Evolutionary conservation across 2,797 vertebrate genomes (phyloP).

Genomic region (Catamblyrhynchus diadema): DNA sequence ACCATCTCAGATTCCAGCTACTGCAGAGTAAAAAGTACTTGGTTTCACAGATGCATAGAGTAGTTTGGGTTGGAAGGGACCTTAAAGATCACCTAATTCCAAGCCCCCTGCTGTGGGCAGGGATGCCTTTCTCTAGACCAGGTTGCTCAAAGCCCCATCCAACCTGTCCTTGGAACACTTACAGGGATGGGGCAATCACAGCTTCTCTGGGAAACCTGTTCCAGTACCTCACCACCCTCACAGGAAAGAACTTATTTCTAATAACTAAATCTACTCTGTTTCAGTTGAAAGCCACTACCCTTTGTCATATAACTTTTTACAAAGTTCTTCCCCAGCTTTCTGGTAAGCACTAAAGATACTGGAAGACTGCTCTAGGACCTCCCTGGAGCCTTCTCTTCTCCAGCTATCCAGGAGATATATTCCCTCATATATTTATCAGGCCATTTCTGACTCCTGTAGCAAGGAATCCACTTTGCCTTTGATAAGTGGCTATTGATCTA

Average conservation of each 20-base stretch:
- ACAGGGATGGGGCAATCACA: not conserved
- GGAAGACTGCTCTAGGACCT: not conserved
- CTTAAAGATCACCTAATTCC: not conserved
- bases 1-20: not conserved
- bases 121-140: not conserved
- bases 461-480: not conserved
- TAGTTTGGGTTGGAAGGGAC: not conserved
- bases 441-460: not conserved
- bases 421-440: not conserved
- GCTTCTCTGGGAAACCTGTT: not conserved
- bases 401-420: not conserved
- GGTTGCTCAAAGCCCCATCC: not conserved
- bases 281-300: not conserved
- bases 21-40: not conserved
- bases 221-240: not conserved
- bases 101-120: not conserved
- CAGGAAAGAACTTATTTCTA: not conserved
- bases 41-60: not conserved
- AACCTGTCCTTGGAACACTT: not conserved
- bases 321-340: not conserved
- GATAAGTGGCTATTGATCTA: not conserved
- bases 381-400: not conserved
- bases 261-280: not conserved
- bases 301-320: not conserved
- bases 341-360: not conserved